These are phyloP conservation scores for Diorhabda elongata DNA, from an alignment of 1,140 invertebrate genomes.

Conservation along the genomic window DNA sequence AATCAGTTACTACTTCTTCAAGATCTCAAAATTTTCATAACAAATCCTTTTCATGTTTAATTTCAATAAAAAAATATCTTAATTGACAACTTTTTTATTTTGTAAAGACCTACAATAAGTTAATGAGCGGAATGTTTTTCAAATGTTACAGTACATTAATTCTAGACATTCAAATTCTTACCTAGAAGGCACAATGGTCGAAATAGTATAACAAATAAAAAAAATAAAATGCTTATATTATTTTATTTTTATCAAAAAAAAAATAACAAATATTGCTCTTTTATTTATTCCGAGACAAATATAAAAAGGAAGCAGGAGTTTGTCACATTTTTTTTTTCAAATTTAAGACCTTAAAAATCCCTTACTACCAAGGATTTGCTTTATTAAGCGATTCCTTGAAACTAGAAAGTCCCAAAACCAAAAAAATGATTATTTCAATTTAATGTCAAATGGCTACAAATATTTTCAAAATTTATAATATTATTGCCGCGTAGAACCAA, in stretches of 20 bases:
- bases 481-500: no score
- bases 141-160: conserved; percentile 15
- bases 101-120: conserved; percentile 22
- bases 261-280: conserved; percentile 22
- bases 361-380: neutral
- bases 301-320: neutral
- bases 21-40: no score
- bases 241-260: conserved; percentile 20
- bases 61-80: no score
- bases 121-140: conserved; percentile 25
- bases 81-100: conserved; percentile 17
- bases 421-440: neutral
- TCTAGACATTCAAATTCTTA: conserved; percentile 10
- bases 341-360: neutral
- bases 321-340: neutral
- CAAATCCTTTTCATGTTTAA: no score
- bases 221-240: conserved; percentile 15
- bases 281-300: neutral
- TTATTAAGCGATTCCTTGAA: neutral
- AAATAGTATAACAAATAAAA: conserved; percentile 11
- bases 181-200: conserved; percentile 25
- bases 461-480: neutral
- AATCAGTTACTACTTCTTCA: no score
- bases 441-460: neutral
- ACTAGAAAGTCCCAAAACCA: neutral